Evolutionary conservation across 2,797 vertebrate species (phyloP), one percentile per base, ranked within the genome.

Genomic region (Leucoraja ocellata): DNA sequence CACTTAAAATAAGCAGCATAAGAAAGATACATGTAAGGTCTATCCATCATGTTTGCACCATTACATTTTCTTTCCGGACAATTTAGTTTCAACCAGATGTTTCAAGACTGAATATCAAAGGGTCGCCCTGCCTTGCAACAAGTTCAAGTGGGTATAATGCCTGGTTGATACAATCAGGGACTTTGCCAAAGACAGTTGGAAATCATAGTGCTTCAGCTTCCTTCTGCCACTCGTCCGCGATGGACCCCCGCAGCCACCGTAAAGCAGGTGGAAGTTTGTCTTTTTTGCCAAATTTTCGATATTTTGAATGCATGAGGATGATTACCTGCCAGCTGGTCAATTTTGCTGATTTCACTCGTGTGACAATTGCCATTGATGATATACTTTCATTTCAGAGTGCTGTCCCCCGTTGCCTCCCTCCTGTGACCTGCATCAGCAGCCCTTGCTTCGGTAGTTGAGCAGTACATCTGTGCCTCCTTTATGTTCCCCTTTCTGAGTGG

Each of bases 321-420:
- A 92, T 92, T 73, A 92, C 90, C 90, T 92, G 90, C 90, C 90
- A 92, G 71, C 90, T 92, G 90, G 90, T 92, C 90, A 92, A 92
- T 92, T 92, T 92, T 76, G 71, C 71, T 76, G 90, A 92, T 76
- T 88, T 92, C 90, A 92, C 25, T 92, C 90, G n/a, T 92, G 90
- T 92, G 90, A 92, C 90, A 92, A 92, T 92, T 74, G 68, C 25
- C 71, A 36, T 54, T 92, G 90, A 92, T 92, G 90, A 92, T 74
- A 92, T 58, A 74, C 39, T 76, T 92, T 54, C 39, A 58, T 76
- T 92, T 71, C 90, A 92, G 39, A 76, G 76, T 54, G 39, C 28
- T 92, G 5, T 74, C 71, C 39, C 90, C 71, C 39, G 36, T 76
- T 92, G 90, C 13, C 71, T 71, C n/a, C 68, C 54, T 92, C 90